Evolutionary conservation across 2,113 vertebrate genomes (phyloP).

Genomic region (Protobothrops flavoviridis): DNA sequence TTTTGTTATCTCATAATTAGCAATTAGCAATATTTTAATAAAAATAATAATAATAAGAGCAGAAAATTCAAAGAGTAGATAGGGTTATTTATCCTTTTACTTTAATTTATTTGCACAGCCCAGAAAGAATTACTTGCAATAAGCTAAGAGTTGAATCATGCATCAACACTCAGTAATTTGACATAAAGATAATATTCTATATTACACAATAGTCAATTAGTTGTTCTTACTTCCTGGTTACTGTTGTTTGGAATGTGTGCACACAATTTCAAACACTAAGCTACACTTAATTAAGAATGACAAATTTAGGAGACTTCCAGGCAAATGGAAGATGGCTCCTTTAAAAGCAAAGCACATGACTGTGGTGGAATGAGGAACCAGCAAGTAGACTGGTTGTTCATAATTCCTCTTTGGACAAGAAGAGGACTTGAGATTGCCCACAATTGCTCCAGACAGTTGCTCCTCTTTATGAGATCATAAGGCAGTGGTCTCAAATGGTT

Average conservation of each 20-base stretch:
- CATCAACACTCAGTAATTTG: constrained; percentile 64
- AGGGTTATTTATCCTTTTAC: neutral
- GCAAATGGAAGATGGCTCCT: neutral
- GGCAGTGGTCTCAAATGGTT: neutral
- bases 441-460: neutral
- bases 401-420: neutral
- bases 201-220: constrained; percentile 45
- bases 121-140: constrained; percentile 56
- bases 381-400: neutral
- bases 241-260: neutral
- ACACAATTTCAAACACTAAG: constrained; percentile 52
- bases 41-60: constrained; percentile 58
- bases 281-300: constrained; percentile 53
- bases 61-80: constrained; percentile 43
- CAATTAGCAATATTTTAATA: constrained; percentile 60
- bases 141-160: constrained; percentile 58
- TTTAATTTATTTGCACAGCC: constrained; percentile 26
- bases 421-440: neutral
- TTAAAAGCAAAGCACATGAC: neutral
- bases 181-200: constrained; percentile 64
- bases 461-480: neutral
- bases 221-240: neutral
- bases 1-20: constrained; percentile 55
- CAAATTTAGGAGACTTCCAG: neutral
- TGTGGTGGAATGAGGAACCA: neutral